Evolutionary conservation across 2,113 vertebrate genomes (phyloP), one percentile per base, ranked within the genome.

Genomic region (Psittacula cyanocephala): DNA sequence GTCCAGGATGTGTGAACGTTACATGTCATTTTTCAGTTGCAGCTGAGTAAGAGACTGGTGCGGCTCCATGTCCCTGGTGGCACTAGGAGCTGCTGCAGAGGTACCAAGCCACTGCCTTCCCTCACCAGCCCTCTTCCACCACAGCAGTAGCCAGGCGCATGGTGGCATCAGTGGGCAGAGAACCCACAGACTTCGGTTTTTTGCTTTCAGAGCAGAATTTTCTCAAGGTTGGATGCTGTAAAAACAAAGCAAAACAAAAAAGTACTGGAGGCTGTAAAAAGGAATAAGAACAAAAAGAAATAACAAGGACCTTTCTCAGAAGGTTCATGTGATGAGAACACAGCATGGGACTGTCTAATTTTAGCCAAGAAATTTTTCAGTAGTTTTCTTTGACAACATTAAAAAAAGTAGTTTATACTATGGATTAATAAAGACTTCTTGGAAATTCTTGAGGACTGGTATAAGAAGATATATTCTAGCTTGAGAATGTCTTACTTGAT

Each of bases 51-150:
- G 39, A 75, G 62, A 29, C 28, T 91, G n/a, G 27, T 16, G 43
- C 13, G 25, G 39, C 28, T 89, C 74, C 37, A 29, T 50, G 13
- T 31, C 19, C 41, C 20, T 10, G 6, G 52, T 70, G 84, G 43
- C 3, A 3, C 62, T 16, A 87, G 50, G 49, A 87, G 46, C 9
- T 69, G 33, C 46, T 7, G 3, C 4, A 11, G 18, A 1, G 3
- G 31, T n/a, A 23, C 18, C 1, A 2, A 72, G 16, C 28, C 74
- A 22, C 19, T 15, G 2, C 14, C 16, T 35, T 31, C 5, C 5
- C 10, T 49, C 3, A 2, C 13, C 43, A 4, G 27, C 10, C 9
- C 11, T 2, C 1, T 70, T 46, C 35, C 7, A 1, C 15, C 2
- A 2, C 13, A 41, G 17, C 6, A 5, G 14, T 9, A 53, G n/a